Conservation (phyloP, 2,797 vertebrate genomes). For the Coregonus ussuriensis region DNA sequence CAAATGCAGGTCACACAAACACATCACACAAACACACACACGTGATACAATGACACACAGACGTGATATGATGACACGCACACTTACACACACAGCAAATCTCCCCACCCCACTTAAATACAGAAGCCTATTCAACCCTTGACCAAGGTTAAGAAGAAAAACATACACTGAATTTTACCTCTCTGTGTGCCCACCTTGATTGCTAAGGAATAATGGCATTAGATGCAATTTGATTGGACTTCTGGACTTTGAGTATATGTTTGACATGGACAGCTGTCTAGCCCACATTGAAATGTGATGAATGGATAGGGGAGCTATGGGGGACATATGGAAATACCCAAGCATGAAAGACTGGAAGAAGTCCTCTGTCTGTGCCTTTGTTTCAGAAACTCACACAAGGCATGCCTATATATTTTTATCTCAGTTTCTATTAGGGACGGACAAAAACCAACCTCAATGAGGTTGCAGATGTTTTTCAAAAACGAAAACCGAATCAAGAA, state of each 20-base stretch:
- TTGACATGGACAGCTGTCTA: too few relatives aligned
- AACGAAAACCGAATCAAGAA: background rate
- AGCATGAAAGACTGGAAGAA: background rate
- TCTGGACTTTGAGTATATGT: too few relatives aligned
- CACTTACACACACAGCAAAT: background rate
- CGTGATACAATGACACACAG: background rate
- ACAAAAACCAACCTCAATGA: background rate
- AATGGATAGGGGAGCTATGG: slow-evolving; percentile 47
- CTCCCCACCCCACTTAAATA: background rate
- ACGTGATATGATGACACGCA: background rate
- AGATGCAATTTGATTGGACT: too few relatives aligned
- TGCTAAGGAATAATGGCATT: too few relatives aligned
- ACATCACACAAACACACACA: background rate
- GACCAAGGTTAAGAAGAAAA: too few relatives aligned
- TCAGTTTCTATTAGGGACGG: background rate
- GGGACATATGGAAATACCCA: background rate
- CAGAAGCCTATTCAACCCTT: too few relatives aligned
- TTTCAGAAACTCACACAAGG: slow-evolving; percentile 44
- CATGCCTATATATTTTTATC: background rate
- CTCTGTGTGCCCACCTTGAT: slow-evolving; percentile 19
- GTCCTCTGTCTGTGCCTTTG: slow-evolving; percentile 40
- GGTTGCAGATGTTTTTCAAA: background rate
- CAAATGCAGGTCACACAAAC: background rate
- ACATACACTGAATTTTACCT: slow-evolving; percentile 65
- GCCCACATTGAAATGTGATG: slow-evolving; percentile 61